These are phyloP conservation scores for Sebastes itinus DNA, from an alignment of 2,797 vertebrate genomes.

Conservation along the genomic window DNA sequence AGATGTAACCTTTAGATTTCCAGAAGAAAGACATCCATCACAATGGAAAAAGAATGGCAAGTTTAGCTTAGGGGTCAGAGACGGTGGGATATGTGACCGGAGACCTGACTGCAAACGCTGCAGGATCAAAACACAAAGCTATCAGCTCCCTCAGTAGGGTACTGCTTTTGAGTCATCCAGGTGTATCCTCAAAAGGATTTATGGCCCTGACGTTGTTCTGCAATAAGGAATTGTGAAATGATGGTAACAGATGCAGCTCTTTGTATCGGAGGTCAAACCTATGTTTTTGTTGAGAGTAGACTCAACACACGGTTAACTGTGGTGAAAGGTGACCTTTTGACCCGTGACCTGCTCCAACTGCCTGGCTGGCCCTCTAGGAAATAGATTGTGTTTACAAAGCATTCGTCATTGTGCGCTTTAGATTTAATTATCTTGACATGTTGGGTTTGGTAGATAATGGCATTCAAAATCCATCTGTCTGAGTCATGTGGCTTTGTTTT, in stretches of 20 bases:
- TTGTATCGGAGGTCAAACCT: constrained; percentile 11
- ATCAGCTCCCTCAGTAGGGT: background rate
- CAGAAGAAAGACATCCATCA: constrained; percentile 59
- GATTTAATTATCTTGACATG: constrained; percentile 52
- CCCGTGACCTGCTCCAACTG: constrained; percentile 20
- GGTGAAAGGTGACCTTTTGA: constrained; percentile 48
- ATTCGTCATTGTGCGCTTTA: constrained; percentile 24
- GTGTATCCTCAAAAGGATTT: constrained; percentile 14
- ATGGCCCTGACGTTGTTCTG: background rate
- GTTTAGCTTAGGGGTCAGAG: constrained; percentile 45
- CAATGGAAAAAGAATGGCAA: constrained; percentile 32
- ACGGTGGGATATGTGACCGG: constrained; percentile 23
- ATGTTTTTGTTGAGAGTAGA: constrained; percentile 34
- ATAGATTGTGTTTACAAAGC: constrained; percentile 48
- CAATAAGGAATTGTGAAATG: background rate
- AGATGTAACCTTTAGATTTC: constrained; percentile 69
- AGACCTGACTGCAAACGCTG: background rate
- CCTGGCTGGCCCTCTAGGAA: constrained; percentile 14
- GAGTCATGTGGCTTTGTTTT: constrained; percentile 32
- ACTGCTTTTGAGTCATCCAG: constrained; percentile 12
- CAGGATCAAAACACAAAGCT: constrained; percentile 11
- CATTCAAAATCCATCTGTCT: constrained; percentile 2
- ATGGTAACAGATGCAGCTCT: background rate
- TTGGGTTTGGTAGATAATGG: background rate
- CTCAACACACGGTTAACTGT: background rate